Evolutionary conservation across 2,113 vertebrate genomes (phyloP).

Genomic region (Balaenoptera acutorostrata): DNA sequence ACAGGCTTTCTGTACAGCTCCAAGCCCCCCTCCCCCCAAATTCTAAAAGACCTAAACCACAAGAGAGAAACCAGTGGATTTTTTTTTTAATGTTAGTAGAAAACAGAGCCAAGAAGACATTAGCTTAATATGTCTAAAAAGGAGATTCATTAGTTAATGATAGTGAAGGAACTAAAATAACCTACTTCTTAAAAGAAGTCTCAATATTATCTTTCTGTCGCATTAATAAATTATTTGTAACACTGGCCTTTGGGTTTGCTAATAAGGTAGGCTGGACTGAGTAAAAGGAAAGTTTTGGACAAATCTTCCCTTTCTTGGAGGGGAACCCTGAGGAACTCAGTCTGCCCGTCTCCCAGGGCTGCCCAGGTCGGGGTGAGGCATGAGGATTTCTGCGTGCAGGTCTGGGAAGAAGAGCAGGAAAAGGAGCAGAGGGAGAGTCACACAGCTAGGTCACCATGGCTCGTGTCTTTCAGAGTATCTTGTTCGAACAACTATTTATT

Average conservation of each 20-base stretch:
- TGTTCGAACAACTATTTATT: neutral
- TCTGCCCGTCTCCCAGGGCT: neutral
- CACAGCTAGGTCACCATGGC: neutral
- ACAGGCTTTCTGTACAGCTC: neutral
- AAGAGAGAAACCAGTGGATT: neutral
- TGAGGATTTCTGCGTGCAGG: neutral
- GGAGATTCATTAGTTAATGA: neutral
- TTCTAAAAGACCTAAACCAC: neutral
- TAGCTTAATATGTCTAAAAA: neutral
- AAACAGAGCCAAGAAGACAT: neutral
- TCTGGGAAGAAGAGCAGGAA: neutral
- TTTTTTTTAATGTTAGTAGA: neutral
- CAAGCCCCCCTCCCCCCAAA: neutral
- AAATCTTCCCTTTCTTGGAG: neutral
- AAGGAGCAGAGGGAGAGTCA: neutral
- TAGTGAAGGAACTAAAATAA: neutral
- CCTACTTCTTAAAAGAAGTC: neutral
- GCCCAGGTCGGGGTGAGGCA: rapidly evolving
- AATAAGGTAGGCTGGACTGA: neutral
- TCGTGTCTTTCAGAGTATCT: neutral
- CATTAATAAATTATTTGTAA: neutral
- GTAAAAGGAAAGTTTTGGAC: neutral
- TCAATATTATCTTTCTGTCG: neutral
- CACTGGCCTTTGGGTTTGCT: neutral
- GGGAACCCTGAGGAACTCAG: neutral